Conservation (phyloP, 2,888 invertebrate genomes). For the Pteria penguin region DNA sequence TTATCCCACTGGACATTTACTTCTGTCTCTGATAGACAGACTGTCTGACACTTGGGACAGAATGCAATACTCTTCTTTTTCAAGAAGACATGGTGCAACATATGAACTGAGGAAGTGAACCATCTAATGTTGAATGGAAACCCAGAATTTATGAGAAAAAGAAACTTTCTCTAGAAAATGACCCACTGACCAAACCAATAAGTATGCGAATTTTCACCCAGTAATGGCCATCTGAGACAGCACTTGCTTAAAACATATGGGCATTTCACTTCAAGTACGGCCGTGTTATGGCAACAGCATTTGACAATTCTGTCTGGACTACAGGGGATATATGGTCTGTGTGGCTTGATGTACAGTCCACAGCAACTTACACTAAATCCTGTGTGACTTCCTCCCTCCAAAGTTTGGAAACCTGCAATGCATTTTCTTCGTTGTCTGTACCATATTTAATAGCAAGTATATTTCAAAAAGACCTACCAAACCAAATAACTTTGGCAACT, state of each 20-base stretch:
- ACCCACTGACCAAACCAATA: not conserved
- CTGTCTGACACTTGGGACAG: not conserved
- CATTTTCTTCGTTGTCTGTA: not conserved
- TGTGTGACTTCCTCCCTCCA: not conserved
- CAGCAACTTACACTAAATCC: not conserved
- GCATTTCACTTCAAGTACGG: not conserved
- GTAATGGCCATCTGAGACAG: not conserved
- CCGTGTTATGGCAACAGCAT: not conserved
- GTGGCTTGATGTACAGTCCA: not conserved
- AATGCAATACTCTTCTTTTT: not conserved
- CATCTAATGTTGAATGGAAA: not conserved
- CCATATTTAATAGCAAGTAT: not conserved
- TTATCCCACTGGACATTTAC: not conserved
- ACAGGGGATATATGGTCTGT: not conserved
- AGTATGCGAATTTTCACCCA: not conserved
- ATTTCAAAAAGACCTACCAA: not conserved
- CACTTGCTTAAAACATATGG: not conserved
- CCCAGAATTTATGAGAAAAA: not conserved
- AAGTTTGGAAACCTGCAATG: not conserved
- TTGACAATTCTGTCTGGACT: not conserved
- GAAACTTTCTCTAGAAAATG: not conserved
- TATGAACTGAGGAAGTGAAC: not conserved
- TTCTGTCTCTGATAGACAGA: not conserved
- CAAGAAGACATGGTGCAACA: not conserved
- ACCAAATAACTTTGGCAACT: not conserved